These are phyloP conservation scores for Cebidichthys violaceus DNA, from an alignment of 2,113 vertebrate genomes.

Conservation along the genomic window DNA sequence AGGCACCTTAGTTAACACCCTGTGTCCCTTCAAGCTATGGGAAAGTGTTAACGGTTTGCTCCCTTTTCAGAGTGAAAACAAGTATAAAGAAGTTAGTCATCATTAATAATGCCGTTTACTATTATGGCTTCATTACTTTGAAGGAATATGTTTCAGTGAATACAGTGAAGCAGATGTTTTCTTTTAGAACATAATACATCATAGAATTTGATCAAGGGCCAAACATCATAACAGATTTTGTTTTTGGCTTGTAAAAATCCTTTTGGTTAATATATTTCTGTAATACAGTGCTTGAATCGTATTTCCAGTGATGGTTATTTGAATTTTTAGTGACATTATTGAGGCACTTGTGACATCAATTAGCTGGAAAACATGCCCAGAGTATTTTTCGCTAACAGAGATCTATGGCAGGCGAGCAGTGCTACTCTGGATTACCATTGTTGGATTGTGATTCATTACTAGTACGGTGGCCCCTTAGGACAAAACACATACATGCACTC, in stretches of 20 bases:
- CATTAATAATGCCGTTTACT: not conserved
- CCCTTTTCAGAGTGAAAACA: constrained; percentile 9
- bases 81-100: not conserved
- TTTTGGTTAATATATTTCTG: not conserved
- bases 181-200: not conserved
- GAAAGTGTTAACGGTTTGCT: constrained; percentile 12
- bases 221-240: not conserved
- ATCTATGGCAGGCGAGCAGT: not conserved
- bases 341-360: not conserved
- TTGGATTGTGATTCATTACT: constrained; percentile 9
- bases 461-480: not conserved
- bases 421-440: not conserved
- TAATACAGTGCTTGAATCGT: not conserved
- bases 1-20: constrained; percentile 19
- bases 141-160: not conserved
- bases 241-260: not conserved
- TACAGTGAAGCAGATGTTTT: not conserved
- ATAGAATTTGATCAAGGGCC: not conserved
- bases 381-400: not conserved
- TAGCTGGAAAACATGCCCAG: not conserved
- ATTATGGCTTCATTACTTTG: not conserved
- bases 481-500: not conserved
- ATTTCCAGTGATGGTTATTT: not conserved
- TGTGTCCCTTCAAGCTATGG: not conserved
- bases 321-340: not conserved